Base-by-base conservation (phyloP, 2,797 vertebrate genomes). In the Chelidonichthys spinosus region DNA sequence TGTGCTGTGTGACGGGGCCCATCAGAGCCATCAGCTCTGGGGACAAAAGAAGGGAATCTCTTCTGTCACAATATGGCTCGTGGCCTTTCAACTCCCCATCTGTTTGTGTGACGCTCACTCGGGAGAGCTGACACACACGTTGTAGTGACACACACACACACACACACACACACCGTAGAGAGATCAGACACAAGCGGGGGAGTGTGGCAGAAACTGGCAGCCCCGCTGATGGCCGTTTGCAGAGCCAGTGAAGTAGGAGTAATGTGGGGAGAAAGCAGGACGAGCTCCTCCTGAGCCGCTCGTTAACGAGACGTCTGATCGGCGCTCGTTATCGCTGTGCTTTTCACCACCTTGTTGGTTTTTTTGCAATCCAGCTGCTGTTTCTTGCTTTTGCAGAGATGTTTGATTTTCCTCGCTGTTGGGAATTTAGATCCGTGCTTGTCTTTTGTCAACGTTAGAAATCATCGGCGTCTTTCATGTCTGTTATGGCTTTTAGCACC, bases 81-180 rank as follows among this genome's bases (percentile, higher is more conserved):
- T 95, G 95, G 95, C 95, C 94, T 95, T 96, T 96, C 92, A 95
- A 94, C 95, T 94, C 89, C 90, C 94, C 94, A 94, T 96, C 95
- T 96, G 93, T 92, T 93, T 93, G 90, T 92, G 92, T 93, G 93
- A 95, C 90, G 80, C 85, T 85, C 67, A 59, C 68, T 77, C 77
- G 2, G 76, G 35, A 79, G 72, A 63, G 56, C 81, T 79, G 85
- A 90, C 85, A 80, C 77, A 73, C 76, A 81, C 46, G 18, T 76
- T 86, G 78, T 82, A 83, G 72, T 83, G 81, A 84, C 81, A 55
- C 74, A 8, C 53, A n/a, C 61, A 17, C 1, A 7, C 80, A 52
- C 47, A 18, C 66, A 43, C 43, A 40, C 63, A 62, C 65, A 66
- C 70, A 72, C 71, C 36, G 69, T 9, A 46, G 10, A 37, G 49